phyloP scores from a whole-genome alignment of 2,797 vertebrate genomes.

The Pristis pectinata region DNA sequence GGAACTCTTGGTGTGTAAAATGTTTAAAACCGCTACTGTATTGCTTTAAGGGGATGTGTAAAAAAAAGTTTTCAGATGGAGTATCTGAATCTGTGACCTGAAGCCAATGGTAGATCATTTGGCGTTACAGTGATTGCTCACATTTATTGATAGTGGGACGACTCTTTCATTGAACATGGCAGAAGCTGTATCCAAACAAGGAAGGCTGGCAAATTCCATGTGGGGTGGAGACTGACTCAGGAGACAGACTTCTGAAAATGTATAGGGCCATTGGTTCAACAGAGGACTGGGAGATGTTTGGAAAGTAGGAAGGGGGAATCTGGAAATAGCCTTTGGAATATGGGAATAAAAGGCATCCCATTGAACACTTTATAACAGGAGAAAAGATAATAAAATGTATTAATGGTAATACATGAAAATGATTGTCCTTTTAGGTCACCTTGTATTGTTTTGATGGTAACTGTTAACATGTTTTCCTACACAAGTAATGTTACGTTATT shows the following conservation, averaged over 20 bases:
- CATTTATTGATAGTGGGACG: not conserved
- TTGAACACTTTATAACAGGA: too few species aligned
- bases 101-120: not conserved
- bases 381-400: not conserved
- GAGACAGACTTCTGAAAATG: not conserved
- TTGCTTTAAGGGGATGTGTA: not conserved
- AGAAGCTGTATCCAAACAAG: not conserved
- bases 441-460: not conserved
- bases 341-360: not conserved
- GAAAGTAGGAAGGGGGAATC: not conserved
- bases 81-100: not conserved
- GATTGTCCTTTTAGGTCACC: not conserved
- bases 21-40: not conserved
- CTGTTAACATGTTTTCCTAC: not conserved
- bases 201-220: not conserved
- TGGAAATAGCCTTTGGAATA: not conserved
- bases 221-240: not conserved
- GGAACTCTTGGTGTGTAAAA: not conserved
- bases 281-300: not conserved
- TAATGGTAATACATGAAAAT: not conserved
- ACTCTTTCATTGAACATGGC: not conserved
- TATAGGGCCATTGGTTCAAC: not conserved
- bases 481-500: too few species aligned
- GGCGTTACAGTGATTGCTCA: not conserved
- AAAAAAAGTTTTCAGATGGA: not conserved